phyloP scores from a whole-genome alignment of 2,113 vertebrate genomes.

The Chunga burmeisteri region DNA sequence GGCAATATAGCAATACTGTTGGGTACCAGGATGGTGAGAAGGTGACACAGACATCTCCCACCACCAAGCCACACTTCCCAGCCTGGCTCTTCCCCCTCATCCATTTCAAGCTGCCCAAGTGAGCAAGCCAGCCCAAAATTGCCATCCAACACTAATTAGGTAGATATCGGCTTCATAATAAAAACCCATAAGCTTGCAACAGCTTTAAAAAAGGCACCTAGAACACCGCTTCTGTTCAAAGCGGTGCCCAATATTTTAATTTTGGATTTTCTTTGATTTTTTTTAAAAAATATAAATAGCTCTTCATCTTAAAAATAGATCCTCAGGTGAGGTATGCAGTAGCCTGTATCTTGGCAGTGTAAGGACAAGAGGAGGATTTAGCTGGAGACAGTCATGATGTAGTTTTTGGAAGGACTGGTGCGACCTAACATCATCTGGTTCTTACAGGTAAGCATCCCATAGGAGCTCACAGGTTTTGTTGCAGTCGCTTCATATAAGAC shows the following conservation, averaged over 20 bases:
- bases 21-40: not conserved
- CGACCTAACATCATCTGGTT: conserved; percentile 78
- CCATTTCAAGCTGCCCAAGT: not conserved
- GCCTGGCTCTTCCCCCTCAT: not conserved
- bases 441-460: conserved; percentile 79
- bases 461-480: conserved; percentile 23
- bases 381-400: conserved; percentile 85
- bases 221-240: not conserved
- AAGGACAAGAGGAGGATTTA: conserved; percentile 56
- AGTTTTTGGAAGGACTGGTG: conserved; percentile 80
- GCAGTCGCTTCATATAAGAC: conserved; percentile 76
- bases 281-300: conserved; percentile 80
- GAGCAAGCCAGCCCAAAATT: not conserved
- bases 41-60: not conserved
- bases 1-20: not conserved
- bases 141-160: conserved; percentile 25
- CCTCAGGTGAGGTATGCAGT: conserved; percentile 77
- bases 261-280: conserved; percentile 72
- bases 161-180: conserved; percentile 58
- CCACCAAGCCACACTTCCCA: not conserved
- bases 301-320: conserved; percentile 81
- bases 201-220: conserved; percentile 77
- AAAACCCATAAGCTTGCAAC: conserved; percentile 50
- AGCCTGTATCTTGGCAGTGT: conserved; percentile 65
- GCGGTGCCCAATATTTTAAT: conserved; percentile 13